Percentiles rank a stretch among this genome's conserved stretches.
Conservation (phyloP, 1,140 invertebrate species). For the Bombus pascuorum region DNA sequence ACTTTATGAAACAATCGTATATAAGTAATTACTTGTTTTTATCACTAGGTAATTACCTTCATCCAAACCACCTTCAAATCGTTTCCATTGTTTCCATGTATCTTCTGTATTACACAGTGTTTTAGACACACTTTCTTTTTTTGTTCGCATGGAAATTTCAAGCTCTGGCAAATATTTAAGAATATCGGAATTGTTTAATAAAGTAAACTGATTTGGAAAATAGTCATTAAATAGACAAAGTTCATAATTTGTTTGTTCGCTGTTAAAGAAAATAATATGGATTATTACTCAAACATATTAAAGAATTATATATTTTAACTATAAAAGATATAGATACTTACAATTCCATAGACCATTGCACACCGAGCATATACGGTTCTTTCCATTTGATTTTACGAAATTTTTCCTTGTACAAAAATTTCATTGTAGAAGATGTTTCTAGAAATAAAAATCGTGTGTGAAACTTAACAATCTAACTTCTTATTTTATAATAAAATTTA, state of each 20-base stretch:
- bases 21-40: conserved; percentile 59
- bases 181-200: conserved; percentile 68
- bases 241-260: conserved; percentile 76
- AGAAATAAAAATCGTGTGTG: conserved; percentile 17
- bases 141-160: conserved; percentile 76
- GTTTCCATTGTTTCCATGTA: conserved; percentile 78
- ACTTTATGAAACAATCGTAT: neutral
- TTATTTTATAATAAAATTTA: conserved; percentile 11
- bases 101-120: conserved; percentile 52
- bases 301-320: neutral
- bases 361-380: conserved; percentile 57
- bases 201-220: conserved; percentile 68
- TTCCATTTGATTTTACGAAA: conserved; percentile 14
- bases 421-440: conserved; percentile 44
- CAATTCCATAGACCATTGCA: conserved; percentile 79
- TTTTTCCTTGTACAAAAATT: conserved; percentile 58
- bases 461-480: conserved; percentile 4
- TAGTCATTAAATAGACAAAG: conserved; percentile 74
- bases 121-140: conserved; percentile 46
- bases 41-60: conserved; percentile 54
- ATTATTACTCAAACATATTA: conserved; percentile 30
- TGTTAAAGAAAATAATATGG: conserved; percentile 61
- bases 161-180: conserved; percentile 76
- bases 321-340: conserved; percentile 64
- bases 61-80: conserved; percentile 79